These are phyloP conservation scores for Sarotherodon lohbergeri DNA, from an alignment of 2,113 vertebrate genomes.

Conservation along the genomic window DNA sequence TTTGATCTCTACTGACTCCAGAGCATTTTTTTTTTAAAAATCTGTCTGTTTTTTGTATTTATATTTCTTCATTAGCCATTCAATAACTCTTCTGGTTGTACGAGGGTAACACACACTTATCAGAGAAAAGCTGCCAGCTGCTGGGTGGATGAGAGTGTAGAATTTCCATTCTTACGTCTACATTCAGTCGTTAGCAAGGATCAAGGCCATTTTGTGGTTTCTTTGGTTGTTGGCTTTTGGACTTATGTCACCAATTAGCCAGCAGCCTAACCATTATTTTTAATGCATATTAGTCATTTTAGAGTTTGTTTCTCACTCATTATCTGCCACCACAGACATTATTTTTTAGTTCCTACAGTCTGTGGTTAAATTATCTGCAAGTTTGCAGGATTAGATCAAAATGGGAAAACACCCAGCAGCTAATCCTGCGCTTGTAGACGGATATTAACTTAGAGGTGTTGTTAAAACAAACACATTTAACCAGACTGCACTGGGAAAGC, in stretches of 20 bases:
- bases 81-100: background rate
- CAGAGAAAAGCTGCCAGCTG: background rate
- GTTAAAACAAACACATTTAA: slow-evolving; percentile 43
- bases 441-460: slow-evolving; percentile 8
- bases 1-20: background rate
- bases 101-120: background rate
- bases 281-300: slow-evolving; percentile 3
- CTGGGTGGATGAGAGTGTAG: background rate
- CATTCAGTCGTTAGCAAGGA: background rate
- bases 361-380: slow-evolving; percentile 18
- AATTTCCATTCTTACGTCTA: background rate
- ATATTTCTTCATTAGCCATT: background rate
- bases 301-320: slow-evolving; percentile 7
- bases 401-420: background rate
- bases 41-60: background rate
- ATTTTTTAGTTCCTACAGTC: slow-evolving; percentile 14
- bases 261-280: slow-evolving; percentile 5
- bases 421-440: background rate
- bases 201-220: background rate
- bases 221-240: background rate
- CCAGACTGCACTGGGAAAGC: background rate
- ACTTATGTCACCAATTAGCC: slow-evolving; percentile 17
- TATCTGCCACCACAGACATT: slow-evolving; percentile 1
- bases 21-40: background rate
- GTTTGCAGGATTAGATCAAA: slow-evolving; percentile 4